Evolutionary conservation across 2,797 vertebrate genomes (phyloP).

Genomic region (Dicrostonyx torquatus): DNA sequence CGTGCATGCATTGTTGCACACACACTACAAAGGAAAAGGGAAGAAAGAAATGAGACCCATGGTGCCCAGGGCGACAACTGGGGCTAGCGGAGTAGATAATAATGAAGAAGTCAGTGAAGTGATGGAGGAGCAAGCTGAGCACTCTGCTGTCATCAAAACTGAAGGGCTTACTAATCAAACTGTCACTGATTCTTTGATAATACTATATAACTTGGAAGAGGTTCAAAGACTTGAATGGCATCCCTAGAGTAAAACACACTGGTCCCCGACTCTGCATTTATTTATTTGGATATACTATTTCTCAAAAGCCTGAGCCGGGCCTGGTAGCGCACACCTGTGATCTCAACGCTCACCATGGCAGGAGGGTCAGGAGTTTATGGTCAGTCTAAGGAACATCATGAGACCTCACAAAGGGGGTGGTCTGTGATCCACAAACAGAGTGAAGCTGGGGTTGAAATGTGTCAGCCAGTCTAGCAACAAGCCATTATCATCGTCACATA

Average conservation of each 20-base stretch:
- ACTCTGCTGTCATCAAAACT: conserved; percentile 30
- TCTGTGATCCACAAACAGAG: neutral
- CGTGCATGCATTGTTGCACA: neutral
- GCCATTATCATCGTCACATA: neutral
- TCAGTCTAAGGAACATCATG: neutral
- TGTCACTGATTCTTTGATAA: neutral
- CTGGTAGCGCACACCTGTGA: neutral
- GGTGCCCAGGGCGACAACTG: neutral
- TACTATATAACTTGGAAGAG: conserved; percentile 40
- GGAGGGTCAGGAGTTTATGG: neutral
- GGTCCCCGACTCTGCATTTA: conserved; percentile 18
- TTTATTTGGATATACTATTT: neutral
- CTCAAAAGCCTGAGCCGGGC: neutral
- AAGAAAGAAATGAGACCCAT: neutral
- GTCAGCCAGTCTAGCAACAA: neutral
- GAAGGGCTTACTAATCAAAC: conserved; percentile 10
- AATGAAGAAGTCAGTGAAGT: neutral
- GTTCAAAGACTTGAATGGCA: conserved; percentile 48
- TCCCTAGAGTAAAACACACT: neutral
- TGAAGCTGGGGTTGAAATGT: neutral
- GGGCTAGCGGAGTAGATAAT: too few relatives aligned
- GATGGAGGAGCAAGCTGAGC: neutral
- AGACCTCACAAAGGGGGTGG: neutral
- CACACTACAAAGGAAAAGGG: neutral
- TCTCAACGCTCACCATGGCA: neutral